phyloP scores from a whole-genome alignment of 2,888 invertebrate genomes.

The Apomyelois bistriatella region DNA sequence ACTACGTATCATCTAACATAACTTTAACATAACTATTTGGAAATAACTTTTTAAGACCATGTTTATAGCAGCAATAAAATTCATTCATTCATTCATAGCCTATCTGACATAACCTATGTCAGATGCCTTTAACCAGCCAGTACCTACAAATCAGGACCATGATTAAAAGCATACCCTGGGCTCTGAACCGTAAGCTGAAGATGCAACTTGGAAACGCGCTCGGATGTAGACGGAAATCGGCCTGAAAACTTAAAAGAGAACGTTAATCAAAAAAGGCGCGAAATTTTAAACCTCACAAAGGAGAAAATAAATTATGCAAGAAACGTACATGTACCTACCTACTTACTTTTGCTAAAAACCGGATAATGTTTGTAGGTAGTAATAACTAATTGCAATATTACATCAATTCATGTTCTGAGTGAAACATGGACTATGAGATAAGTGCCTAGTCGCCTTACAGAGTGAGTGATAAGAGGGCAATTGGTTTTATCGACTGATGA shows the following conservation, averaged over 20 bases:
- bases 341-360: neutral
- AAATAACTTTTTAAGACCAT: too few species aligned
- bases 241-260: neutral
- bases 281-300: neutral
- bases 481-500: conserved; percentile 39
- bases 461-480: conserved; percentile 45
- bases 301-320: neutral
- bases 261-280: neutral
- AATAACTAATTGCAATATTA: neutral
- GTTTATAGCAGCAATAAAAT: too few species aligned
- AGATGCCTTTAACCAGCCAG: too few species aligned
- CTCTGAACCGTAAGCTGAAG: too few species aligned
- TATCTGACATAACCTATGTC: too few species aligned
- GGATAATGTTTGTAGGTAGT: neutral
- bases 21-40: too few species aligned
- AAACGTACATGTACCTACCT: neutral
- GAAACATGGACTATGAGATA: neutral
- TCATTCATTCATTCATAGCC: too few species aligned
- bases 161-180: too few species aligned
- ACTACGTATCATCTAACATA: too few species aligned
- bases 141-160: too few species aligned
- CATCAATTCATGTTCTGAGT: neutral
- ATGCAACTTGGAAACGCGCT: too few species aligned
- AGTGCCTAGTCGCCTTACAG: conserved; percentile 32
- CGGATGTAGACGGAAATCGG: neutral